Percentiles rank a stretch among this genome's conserved stretches.
Conservation (phyloP, 2,888 invertebrate species). For the Nebria brevicollis region DNA sequence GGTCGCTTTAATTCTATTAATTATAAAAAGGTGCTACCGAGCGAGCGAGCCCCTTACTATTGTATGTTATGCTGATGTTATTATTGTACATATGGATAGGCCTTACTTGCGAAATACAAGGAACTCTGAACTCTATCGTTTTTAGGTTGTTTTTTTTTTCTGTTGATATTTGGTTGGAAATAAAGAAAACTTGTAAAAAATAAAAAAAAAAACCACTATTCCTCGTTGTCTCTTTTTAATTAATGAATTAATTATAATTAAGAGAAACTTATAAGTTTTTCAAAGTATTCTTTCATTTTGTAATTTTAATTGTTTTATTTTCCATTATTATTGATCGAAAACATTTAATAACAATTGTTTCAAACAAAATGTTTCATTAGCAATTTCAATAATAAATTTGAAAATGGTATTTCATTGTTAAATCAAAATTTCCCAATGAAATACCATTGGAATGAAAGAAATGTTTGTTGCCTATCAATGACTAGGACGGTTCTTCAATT, state of each 20-base stretch:
- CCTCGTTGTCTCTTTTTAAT: slow-evolving; percentile 13
- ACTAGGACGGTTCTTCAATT: slow-evolving; percentile 8
- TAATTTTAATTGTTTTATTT: slow-evolving; percentile 9
- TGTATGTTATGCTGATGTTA: slow-evolving; percentile 50
- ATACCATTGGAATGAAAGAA: background rate
- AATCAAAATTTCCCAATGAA: background rate
- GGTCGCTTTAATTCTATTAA: slow-evolving; percentile 44
- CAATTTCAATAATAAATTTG: background rate
- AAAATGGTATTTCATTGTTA: slow-evolving; percentile 28
- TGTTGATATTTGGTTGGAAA: slow-evolving; percentile 57
- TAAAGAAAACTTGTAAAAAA: slow-evolving; percentile 52
- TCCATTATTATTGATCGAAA: slow-evolving; percentile 38
- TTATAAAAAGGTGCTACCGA: slow-evolving; percentile 50
- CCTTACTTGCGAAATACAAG: slow-evolving; percentile 54
- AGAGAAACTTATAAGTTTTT: slow-evolving; percentile 26
- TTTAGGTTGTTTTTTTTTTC: slow-evolving; percentile 54
- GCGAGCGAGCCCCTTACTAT: slow-evolving; percentile 51
- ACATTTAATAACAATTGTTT: slow-evolving; percentile 42
- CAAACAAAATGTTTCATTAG: slow-evolving; percentile 21
- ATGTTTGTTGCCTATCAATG: background rate
- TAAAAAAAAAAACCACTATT: slow-evolving; percentile 28
- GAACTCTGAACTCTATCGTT: slow-evolving; percentile 54
- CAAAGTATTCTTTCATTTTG: background rate
- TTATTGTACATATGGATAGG: slow-evolving; percentile 53
- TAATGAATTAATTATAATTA: slow-evolving; percentile 31